Conservation (phyloP, 2,888 invertebrate species). For the Platypus cylindrus region DNA sequence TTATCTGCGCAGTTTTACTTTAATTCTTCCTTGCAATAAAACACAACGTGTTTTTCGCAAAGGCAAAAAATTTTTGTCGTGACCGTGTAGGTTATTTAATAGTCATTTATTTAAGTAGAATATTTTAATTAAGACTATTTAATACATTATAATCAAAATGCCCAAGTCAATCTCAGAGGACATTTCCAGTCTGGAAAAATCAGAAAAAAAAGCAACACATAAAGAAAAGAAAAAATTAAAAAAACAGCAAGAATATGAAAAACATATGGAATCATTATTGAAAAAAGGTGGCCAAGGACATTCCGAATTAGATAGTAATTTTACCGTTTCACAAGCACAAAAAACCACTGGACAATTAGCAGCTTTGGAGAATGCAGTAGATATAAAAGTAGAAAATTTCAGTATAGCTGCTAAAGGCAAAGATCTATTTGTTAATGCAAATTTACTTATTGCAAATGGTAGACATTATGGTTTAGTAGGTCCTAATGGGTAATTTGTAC, state of each 20-base stretch:
- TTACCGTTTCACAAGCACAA: conserved; percentile 82
- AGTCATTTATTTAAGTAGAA: no score
- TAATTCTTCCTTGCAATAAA: no score
- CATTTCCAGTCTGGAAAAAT: no score
- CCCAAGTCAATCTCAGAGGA: no score
- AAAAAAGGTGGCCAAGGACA: conserved; percentile 78
- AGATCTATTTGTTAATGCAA: conserved; percentile 93
- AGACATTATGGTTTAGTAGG: conserved; percentile 95
- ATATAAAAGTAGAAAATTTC: conserved; percentile 97
- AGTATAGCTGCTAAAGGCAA: conserved; percentile 96
- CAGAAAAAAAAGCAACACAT: conserved; percentile 69
- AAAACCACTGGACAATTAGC: conserved; percentile 63
- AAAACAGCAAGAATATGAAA: conserved; percentile 79
- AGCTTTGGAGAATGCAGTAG: conserved; percentile 83
- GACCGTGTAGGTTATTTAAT: no score
- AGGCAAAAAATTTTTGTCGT: no score
- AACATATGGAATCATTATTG: conserved; percentile 71
- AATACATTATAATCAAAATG: no score
- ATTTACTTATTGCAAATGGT: conserved; percentile 81
- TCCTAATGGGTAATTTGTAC: conserved; percentile 69
- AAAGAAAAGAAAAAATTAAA: conserved; percentile 87
- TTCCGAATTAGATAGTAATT: conserved; percentile 84
- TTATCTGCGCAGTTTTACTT: no score
- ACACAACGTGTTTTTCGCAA: no score
- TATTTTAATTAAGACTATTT: no score